phyloP scores from a whole-genome alignment of 2,888 invertebrate species.

The Diaperis boleti region DNA sequence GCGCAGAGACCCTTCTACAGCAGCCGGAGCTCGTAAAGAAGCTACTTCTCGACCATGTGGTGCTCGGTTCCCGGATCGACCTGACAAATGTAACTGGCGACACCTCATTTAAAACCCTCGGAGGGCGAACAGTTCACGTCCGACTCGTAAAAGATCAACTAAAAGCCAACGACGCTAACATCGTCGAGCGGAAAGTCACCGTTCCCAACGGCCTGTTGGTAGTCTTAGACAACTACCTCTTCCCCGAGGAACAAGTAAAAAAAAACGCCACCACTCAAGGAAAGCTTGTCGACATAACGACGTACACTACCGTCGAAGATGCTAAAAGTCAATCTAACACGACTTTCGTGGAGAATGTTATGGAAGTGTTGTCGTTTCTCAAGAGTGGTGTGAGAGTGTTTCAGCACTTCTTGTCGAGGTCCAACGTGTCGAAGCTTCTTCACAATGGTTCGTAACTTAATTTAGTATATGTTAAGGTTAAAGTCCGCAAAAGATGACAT shows the following conservation, averaged over 20 bases:
- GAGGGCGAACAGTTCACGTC: slow-evolving; percentile 65
- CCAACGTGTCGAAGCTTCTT: slow-evolving; percentile 71
- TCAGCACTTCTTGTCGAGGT: slow-evolving; percentile 73
- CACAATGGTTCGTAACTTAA: slow-evolving; percentile 66
- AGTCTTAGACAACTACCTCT: slow-evolving; percentile 66
- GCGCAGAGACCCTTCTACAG: slow-evolving; percentile 60
- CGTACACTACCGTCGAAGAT: slow-evolving; percentile 44
- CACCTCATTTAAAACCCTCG: slow-evolving; percentile 67
- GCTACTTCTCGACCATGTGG: slow-evolving; percentile 72
- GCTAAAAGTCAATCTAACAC: slow-evolving; percentile 56
- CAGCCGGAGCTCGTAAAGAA: slow-evolving; percentile 70
- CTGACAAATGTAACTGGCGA: slow-evolving; percentile 67
- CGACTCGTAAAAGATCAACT: slow-evolving; percentile 59
- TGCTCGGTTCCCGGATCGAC: slow-evolving; percentile 70
- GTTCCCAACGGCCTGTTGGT: slow-evolving; percentile 66
- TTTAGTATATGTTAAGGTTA: background rate
- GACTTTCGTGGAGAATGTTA: slow-evolving; percentile 67
- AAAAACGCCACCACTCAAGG: slow-evolving; percentile 49
- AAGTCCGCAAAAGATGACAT: too few species aligned
- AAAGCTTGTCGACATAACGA: slow-evolving; percentile 45
- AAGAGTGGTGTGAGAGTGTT: slow-evolving; percentile 75
- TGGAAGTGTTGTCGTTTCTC: slow-evolving; percentile 71
- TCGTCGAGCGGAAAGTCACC: slow-evolving; percentile 63
- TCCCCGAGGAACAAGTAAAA: slow-evolving; percentile 61
- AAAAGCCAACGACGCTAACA: slow-evolving; percentile 65